A percentile compares a stretch with the other conserved stretches of the same genome.
Evolutionary conservation across 2,888 invertebrate genomes (phyloP).

Genomic region (Drosophila falleni): DNA sequence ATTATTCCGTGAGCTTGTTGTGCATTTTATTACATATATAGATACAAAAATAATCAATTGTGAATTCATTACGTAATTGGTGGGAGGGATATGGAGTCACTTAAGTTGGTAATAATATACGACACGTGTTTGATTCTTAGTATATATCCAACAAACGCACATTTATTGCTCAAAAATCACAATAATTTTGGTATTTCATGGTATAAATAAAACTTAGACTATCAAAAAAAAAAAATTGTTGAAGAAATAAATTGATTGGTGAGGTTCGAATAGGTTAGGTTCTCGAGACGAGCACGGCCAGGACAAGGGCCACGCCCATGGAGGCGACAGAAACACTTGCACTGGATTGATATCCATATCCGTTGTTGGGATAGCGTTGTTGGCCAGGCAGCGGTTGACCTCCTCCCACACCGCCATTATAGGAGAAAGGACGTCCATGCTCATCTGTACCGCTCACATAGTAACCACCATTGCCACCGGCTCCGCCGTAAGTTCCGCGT

Average conservation of each 20-base stretch:
- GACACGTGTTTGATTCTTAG: constrained; percentile 1
- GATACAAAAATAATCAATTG: background rate
- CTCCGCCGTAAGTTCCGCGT: constrained; percentile 68
- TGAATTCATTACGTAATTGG: background rate
- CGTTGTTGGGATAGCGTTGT: constrained; percentile 43
- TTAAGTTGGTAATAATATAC: background rate
- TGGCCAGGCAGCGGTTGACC: constrained; percentile 43
- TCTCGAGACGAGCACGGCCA: constrained; percentile 39
- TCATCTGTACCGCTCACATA: constrained; percentile 73
- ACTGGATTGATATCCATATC: constrained; percentile 42
- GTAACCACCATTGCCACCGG: constrained; percentile 70
- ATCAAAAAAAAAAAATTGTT: constrained; percentile 41
- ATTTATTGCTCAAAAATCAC: constrained; percentile 44
- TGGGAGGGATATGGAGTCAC: background rate
- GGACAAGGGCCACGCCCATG: constrained; percentile 37
- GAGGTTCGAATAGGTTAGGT: constrained; percentile 19
- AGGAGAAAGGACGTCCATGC: constrained; percentile 72
- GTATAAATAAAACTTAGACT: constrained; percentile 69
- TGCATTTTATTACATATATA: background rate
- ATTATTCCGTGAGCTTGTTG: background rate
- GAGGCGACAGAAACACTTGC: constrained; percentile 1
- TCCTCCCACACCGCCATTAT: constrained; percentile 56
- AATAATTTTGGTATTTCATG: constrained; percentile 45
- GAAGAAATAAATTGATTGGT: constrained; percentile 1
- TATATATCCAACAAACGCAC: constrained; percentile 21